Percentiles rank a stretch among this genome's conserved stretches.
Conservation (phyloP, 2,113 vertebrate species). For the Ceyx cyanopectus region DNA sequence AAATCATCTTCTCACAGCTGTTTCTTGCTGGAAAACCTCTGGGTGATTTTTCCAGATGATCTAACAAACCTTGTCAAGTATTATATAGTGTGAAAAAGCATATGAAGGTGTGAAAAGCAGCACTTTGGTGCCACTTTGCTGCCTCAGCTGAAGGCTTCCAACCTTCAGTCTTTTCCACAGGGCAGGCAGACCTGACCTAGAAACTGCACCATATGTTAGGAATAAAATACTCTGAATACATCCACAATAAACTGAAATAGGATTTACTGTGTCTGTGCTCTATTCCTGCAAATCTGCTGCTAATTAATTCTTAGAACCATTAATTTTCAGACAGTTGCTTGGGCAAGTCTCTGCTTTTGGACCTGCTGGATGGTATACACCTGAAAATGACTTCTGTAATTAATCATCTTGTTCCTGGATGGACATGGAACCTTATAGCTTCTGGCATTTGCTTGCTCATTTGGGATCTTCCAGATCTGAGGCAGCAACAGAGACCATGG, state of each 20-base stretch:
- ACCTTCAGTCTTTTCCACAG: neutral
- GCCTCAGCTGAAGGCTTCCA: neutral
- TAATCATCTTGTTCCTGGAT: neutral
- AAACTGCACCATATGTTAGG: neutral
- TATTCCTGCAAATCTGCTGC: neutral
- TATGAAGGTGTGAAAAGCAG: neutral
- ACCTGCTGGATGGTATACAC: neutral
- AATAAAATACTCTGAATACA: neutral
- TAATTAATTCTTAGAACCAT: neutral
- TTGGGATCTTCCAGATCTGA: neutral
- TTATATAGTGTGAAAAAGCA: neutral
- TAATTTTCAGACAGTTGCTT: neutral
- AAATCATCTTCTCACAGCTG: neutral
- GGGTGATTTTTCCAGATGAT: neutral
- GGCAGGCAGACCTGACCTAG: neutral
- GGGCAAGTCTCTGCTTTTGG: neutral
- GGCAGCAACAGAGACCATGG: neutral
- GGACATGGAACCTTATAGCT: neutral
- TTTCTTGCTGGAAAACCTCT: neutral
- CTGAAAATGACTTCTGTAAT: accelerated
- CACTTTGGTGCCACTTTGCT: neutral
- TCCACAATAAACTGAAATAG: neutral
- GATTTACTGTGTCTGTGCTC: neutral
- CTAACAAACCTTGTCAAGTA: neutral
- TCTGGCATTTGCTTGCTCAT: neutral